Evolutionary conservation across 2,888 invertebrate species (phyloP), one percentile per base, ranked within the genome.

Genomic region (Acrocyrtus sp.): DNA sequence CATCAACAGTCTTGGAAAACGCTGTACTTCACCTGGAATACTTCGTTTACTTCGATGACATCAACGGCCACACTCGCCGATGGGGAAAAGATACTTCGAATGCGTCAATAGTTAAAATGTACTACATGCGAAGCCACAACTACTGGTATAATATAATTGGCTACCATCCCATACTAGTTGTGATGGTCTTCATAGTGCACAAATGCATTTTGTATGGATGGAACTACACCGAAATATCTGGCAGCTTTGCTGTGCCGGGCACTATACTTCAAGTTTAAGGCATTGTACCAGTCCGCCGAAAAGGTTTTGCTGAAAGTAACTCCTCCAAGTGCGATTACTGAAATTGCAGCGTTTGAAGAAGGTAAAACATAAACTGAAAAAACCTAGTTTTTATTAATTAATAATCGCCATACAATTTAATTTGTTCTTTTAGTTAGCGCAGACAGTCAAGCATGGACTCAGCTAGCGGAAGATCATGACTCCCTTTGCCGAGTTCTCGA

Each of bases 151-250:
- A 24, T 4, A 6, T 57, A 1, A 3, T 74, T 15, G 72, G 75
- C 1, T 76, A 73, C 43, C 39, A 77, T 34, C 50, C 48, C 3
- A 17, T 67, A 12, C 47, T 74, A 12, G 56, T 65, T 0, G 21
- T 72, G 2, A 2, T 68, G 1, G 69, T 69, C 0, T 75, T 79
- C 24, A 4, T 77, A 3, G 5, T 26, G 0, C 72, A 77, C 26
- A 79, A 79, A 29, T 48, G 56, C 10, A 21, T 58, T 19, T 21
- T 72, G 0, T 76, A 74, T 41, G 53, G 72, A 0, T 72, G 69
- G 61, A 72, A 77, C 19, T 77, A 73, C 43, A 22, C 60, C 1
- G 79, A 79, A 22, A 45, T 77, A n/a, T n/a, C n/a, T n/a, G n/a
- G n/a, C n/a, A n/a, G n/a, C n/a, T n/a, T 24, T 76, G 6, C 58